Evolutionary conservation across 2,113 vertebrate species (phyloP), one percentile per base, ranked within the genome.

Genomic region (Channa argus): DNA sequence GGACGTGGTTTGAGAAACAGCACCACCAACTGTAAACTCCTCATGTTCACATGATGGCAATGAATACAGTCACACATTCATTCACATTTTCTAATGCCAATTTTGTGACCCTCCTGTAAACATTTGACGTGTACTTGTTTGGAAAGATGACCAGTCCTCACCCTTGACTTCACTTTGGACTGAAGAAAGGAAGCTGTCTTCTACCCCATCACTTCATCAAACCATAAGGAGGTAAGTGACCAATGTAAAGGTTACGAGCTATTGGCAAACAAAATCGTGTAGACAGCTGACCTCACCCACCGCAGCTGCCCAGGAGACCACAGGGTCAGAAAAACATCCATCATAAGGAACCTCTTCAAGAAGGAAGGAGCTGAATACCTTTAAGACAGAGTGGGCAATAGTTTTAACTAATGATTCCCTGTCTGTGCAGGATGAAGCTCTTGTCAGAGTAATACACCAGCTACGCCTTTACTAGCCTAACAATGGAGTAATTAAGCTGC

Each of bases 401-500:
- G n/a, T 59, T 80, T 77, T 6, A 60, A 46, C 60, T 6, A 53
- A 71, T 54, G 56, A 34, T n/a, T 64, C 24, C 10, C 44, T 5
- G 65, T 80, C 46, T 47, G 58, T 34, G 12, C 12, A 0, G 4
- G 50, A 43, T 15, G 4, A 55, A 36, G 11, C 10, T 65, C 45
- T 39, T 49, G 47, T 76, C 36, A 37, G 52, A 79, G 76, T 63
- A 58, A 65, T 61, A 66, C 37, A 79, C 44, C 64, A 76, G 65
- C 54, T 60, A 79, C 15, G 47, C 52, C 71, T 73, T 70, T 53
- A 62, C 63, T 5, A 5, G 36, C 15, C 10, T 3, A 34, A 84
- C 75, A 87, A 74, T 82, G 63, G 75, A 84, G 77, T 80, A 69
- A 89, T 86, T 82, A 82, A 75, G 63, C 49, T 64, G 74, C 74